phyloP scores from a whole-genome alignment of 2,888 invertebrate genomes.

The Meta bourneti region DNA sequence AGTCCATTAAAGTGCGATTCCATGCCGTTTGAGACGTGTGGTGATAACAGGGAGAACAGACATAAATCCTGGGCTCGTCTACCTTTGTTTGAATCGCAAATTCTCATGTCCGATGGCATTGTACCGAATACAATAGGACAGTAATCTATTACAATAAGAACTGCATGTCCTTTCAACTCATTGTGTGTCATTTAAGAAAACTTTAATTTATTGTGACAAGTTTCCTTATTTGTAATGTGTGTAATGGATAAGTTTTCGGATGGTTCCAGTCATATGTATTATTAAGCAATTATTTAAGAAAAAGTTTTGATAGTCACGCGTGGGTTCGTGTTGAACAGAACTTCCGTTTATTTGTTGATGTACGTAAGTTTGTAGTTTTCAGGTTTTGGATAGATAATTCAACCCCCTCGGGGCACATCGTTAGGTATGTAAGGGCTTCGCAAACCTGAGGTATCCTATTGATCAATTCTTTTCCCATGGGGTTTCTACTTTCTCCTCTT shows the following conservation, averaged over 20 bases:
- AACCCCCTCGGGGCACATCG: too few species aligned
- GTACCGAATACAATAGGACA: not conserved
- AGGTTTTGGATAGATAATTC: too few species aligned
- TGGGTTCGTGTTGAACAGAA: not conserved
- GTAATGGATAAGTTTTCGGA: too few species aligned
- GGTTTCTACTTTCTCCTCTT: too few species aligned
- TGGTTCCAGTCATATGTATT: not conserved
- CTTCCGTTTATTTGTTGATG: not conserved
- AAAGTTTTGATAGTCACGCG: not conserved
- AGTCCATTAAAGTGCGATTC: slow-evolving; percentile 54
- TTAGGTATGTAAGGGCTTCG: too few species aligned
- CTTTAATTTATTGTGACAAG: not conserved
- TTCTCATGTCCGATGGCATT: not conserved
- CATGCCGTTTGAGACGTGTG: slow-evolving; percentile 4
- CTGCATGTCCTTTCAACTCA: slow-evolving; percentile 7
- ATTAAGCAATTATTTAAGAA: not conserved
- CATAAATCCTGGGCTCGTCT: slow-evolving; percentile 34
- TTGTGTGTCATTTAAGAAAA: slow-evolving; percentile 3
- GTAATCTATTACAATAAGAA: not conserved
- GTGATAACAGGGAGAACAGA: slow-evolving; percentile 32
- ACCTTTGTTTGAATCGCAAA: slow-evolving; percentile 14
- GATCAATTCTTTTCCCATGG: too few species aligned
- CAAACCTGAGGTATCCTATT: too few species aligned
- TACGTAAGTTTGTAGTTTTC: too few species aligned
- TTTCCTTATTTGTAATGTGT: not conserved